Evolutionary conservation across 2,797 vertebrate species (phyloP).

Genomic region (Sebastes matsubarae): DNA sequence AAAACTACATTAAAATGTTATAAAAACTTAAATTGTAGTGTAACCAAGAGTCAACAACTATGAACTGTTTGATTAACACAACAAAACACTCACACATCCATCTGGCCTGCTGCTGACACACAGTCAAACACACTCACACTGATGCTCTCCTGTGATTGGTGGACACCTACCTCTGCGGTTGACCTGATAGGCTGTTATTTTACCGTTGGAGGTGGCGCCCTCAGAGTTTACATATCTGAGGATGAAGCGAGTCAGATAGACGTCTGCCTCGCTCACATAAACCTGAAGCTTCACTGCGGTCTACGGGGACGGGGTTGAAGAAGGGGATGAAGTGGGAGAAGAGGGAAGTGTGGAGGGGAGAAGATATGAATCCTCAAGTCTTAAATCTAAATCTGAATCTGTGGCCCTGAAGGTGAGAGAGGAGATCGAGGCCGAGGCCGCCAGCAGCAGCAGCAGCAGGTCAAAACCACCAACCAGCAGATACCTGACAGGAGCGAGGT

Average conservation of each 20-base stretch:
- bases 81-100: background rate
- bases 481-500: background rate
- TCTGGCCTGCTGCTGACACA: background rate
- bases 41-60: background rate
- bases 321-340: background rate
- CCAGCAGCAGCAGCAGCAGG: background rate
- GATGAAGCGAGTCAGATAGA: slow-evolving; percentile 91
- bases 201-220: slow-evolving; percentile 86
- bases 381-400: slow-evolving; percentile 26
- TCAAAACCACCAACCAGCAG: background rate
- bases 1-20: background rate
- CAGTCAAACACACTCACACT: background rate
- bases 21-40: background rate
- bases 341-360: background rate
- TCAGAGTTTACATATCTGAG: slow-evolving; percentile 90
- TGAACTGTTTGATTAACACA: background rate
- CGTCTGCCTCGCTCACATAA: slow-evolving; percentile 87
- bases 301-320: slow-evolving; percentile 66
- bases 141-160: slow-evolving; percentile 34
- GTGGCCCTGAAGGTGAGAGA: slow-evolving; percentile 43
- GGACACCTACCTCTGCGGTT: slow-evolving; percentile 88
- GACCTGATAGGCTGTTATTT: slow-evolving; percentile 91
- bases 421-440: background rate
- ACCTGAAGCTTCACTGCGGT: slow-evolving; percentile 88
- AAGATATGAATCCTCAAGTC: background rate